Conservation (phyloP, 2,113 vertebrate genomes). For the Phyllopteryx taeniolatus region DNA sequence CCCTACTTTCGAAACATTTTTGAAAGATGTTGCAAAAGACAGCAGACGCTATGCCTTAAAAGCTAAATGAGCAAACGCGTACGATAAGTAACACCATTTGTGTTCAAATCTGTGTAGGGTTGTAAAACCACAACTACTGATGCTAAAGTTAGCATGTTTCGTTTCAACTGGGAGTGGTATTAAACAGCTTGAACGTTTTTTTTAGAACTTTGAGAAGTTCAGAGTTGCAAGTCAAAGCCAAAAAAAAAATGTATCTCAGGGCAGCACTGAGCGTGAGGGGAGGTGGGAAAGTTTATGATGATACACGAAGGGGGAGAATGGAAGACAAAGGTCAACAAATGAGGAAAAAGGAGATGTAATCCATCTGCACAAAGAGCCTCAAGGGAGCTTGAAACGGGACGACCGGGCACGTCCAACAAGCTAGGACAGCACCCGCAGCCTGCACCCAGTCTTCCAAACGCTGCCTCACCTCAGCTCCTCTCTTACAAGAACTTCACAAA, state of each 20-base stretch:
- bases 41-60: not conserved
- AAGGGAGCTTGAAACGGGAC: slow-evolving; percentile 41
- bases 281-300: not conserved
- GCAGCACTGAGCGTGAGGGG: not conserved
- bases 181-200: too few relatives aligned
- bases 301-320: slow-evolving; percentile 7
- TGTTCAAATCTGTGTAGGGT: too few relatives aligned
- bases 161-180: too few relatives aligned
- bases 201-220: too few relatives aligned
- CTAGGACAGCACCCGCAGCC: slow-evolving; percentile 38
- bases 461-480: slow-evolving; percentile 42
- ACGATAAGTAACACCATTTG: not conserved
- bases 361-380: slow-evolving; percentile 46
- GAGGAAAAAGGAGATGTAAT: slow-evolving; percentile 34
- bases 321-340: slow-evolving; percentile 8
- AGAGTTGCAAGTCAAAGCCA: too few relatives aligned
- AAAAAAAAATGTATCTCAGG: too few relatives aligned
- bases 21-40: not conserved
- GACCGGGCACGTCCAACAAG: slow-evolving; percentile 54
- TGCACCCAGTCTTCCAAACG: slow-evolving; percentile 26
- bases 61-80: not conserved
- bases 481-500: slow-evolving; percentile 39
- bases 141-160: too few relatives aligned
- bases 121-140: too few relatives aligned
- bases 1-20: slow-evolving; percentile 24